Percentiles rank a stretch among this genome's conserved stretches.
Conservation (phyloP, 1,140 invertebrate genomes). For the Maniola jurtina region DNA sequence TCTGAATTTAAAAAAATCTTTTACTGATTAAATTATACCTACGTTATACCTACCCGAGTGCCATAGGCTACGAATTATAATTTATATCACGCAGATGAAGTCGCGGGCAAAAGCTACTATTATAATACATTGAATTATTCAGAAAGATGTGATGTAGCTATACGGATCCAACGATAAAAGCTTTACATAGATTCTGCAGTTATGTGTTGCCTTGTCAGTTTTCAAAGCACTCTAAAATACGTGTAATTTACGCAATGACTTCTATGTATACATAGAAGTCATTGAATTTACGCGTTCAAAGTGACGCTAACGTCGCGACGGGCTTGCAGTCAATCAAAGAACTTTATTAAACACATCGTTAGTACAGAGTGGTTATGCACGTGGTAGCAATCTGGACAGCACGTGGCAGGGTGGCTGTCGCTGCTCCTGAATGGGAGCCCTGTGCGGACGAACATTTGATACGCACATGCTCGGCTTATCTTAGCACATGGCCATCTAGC, state of each 20-base stretch:
- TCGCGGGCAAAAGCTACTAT: no score
- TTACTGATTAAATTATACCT: no score
- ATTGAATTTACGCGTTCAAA: conserved; percentile 9
- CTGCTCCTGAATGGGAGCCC: conserved; percentile 48
- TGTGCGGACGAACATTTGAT: conserved; percentile 59
- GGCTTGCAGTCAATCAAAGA: conserved; percentile 41
- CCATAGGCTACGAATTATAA: no score
- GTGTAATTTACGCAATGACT: conserved; percentile 11
- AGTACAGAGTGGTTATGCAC: conserved; percentile 36
- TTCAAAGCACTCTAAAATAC: background rate
- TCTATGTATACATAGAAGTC: no score
- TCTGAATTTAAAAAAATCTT: no score
- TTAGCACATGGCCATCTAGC: conserved; percentile 40
- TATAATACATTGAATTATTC: no score
- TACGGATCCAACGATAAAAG: no score
- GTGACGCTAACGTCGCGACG: conserved; percentile 5
- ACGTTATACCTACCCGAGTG: no score
- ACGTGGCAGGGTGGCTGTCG: conserved; percentile 53
- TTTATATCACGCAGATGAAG: no score
- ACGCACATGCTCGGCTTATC: conserved; percentile 54
- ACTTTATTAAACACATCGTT: conserved; percentile 38
- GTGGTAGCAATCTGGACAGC: conserved; percentile 52
- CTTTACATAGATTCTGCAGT: no score
- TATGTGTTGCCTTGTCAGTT: no score
- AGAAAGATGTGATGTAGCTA: no score